Percentiles rank a stretch among this genome's conserved stretches.
phyloP scores from a whole-genome alignment of 2,113 vertebrate genomes.

The Vidua chalybeata region DNA sequence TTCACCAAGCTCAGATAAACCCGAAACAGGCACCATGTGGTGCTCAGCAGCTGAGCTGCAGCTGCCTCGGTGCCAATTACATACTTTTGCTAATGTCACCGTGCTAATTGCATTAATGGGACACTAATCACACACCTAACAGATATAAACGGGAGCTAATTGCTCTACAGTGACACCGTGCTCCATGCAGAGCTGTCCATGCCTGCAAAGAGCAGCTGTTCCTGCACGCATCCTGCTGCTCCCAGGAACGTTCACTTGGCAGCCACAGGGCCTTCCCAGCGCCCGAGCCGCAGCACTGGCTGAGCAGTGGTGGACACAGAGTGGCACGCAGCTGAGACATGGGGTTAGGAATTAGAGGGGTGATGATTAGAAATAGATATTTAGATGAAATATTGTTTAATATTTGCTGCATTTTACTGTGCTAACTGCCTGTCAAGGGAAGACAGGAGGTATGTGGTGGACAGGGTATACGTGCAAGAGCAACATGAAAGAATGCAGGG shows the following conservation, averaged over 20 bases:
- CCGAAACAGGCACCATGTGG: accelerated
- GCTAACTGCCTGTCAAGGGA: background rate
- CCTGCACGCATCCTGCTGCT: no score
- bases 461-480: no score
- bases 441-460: background rate
- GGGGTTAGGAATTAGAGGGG: background rate
- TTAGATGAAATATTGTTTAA: background rate
- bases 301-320: accelerated
- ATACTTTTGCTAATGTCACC: background rate
- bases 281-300: accelerated
- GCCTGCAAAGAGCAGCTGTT: accelerated
- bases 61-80: background rate
- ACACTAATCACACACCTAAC: background rate
- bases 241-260: accelerated
- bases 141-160: background rate
- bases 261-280: accelerated
- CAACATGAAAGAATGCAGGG: no score
- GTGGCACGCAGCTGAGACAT: background rate
- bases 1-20: background rate
- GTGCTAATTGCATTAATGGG: constrained; percentile 29
- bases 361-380: background rate
- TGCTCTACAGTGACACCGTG: background rate
- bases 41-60: background rate
- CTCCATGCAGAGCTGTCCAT: accelerated
- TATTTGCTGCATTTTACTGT: background rate